Evolutionary conservation across 1,140 invertebrate species (phyloP).

Genomic region (Meloidogyne chitwoodi): DNA sequence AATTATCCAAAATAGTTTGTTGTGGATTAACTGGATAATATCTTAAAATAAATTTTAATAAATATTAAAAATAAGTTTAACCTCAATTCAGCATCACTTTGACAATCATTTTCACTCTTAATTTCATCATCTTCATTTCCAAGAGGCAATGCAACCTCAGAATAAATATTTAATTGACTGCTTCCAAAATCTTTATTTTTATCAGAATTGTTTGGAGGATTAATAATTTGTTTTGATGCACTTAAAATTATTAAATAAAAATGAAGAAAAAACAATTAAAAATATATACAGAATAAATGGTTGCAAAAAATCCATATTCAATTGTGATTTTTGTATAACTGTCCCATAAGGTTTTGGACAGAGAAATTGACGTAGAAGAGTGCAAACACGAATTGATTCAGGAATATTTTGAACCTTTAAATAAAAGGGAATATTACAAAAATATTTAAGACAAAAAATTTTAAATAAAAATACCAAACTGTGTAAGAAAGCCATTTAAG

Average conservation of each 20-base stretch:
- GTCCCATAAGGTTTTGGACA: slow-evolving; percentile 23
- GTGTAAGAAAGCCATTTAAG: not conserved
- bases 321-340: slow-evolving; percentile 14
- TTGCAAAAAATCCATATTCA: slow-evolving; percentile 19
- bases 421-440: not conserved
- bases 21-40: slow-evolving; percentile 15
- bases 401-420: slow-evolving; percentile 29
- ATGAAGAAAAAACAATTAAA: not conserved
- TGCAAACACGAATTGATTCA: slow-evolving; percentile 28
- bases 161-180: slow-evolving; percentile 1
- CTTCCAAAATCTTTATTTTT: not conserved
- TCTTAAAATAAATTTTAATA: not conserved
- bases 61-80: not conserved
- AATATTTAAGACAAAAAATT: not conserved
- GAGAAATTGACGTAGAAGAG: slow-evolving; percentile 37
- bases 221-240: not conserved
- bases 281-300: slow-evolving; percentile 31
- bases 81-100: not conserved
- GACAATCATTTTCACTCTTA: slow-evolving; percentile 2
- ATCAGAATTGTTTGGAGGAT: not conserved
- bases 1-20: slow-evolving; percentile 19
- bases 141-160: not conserved
- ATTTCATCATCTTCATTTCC: not conserved
- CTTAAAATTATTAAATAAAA: not conserved
- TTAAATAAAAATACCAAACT: not conserved